A percentile compares a stretch with the other conserved stretches of the same genome.
Conservation (phyloP, 2,888 invertebrate species). For the Hyppa rectilinea region DNA sequence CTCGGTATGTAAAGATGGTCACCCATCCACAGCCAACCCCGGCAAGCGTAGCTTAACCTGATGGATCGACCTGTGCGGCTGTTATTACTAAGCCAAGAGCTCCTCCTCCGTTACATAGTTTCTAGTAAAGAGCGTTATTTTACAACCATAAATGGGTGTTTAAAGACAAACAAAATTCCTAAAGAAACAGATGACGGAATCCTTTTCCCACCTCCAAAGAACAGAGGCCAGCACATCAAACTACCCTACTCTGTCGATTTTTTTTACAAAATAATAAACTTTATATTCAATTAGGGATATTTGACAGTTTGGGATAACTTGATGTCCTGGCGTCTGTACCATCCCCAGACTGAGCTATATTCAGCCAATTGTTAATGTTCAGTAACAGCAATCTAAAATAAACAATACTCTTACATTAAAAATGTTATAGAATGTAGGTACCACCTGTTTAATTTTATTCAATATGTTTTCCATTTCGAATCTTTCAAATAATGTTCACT, state of each 20-base stretch:
- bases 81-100: no score
- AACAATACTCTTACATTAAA: background rate
- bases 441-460: background rate
- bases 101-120: no score
- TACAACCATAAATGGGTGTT: background rate
- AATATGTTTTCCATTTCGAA: conserved; percentile 37
- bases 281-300: no score
- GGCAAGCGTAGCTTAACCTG: no score
- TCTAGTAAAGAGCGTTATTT: background rate
- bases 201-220: background rate
- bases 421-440: background rate
- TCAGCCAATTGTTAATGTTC: background rate
- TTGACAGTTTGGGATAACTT: no score
- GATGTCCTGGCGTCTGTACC: no score
- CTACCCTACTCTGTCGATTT: no score
- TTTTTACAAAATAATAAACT: no score
- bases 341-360: background rate
- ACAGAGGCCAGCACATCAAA: no score
- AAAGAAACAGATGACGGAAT: background rate
- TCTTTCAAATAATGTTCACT: conserved; percentile 57
- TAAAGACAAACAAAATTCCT: background rate
- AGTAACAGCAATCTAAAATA: background rate
- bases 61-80: no score
- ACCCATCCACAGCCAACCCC: no score
- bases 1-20: no score